Evolutionary conservation across 2,888 invertebrate genomes (phyloP), one percentile per base, ranked within the genome.

Genomic region (Conchocele bisecta): DNA sequence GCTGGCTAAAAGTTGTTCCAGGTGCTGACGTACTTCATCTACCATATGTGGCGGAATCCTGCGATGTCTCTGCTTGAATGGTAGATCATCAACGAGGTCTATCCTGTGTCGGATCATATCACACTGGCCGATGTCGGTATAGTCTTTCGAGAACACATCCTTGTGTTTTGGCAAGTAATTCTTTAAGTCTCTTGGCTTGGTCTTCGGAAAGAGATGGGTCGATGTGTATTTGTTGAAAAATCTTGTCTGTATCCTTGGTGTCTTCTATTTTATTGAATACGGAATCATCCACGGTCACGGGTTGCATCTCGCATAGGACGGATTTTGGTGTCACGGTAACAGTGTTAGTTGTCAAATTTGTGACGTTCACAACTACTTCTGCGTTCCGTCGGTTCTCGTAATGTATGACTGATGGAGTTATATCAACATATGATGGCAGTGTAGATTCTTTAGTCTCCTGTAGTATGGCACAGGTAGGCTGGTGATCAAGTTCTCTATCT

Each of bases 1-100:
- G 31, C 53, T 50, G 13, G 39, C 50, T 22, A 81, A 50, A 3
- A 82, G 51, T 33, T 79, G 68, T 46, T 79, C 60, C 0, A 82
- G 29, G 44, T 82, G 78, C 3, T 58, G 33, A 20, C 61, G 29
- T 4, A 79, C 75, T 48, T 79, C 75, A 20, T 75, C 63, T 26
- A 54, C 54, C 80, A 83, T 75, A 4, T 54, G n/a, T 31, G 75
- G 75, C 13, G 64, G 75, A 29, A 81, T 75, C 0, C 57, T 42
- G 15, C 77, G 15, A 24, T 75, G 64, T 3, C 58, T 28, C 26
- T 76, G 58, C 39, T 77, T 79, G 46, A 81, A 76, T 28, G 75
- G 75, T 9, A 29, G 59, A 3, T 64, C 54, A 57, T 75, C 50
- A 5, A 9, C 48, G n/a, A 76, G 65, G 13, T 73, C 39, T 9